Conservation (phyloP, 2,888 invertebrate genomes). For the Platycheirus rosarum region DNA sequence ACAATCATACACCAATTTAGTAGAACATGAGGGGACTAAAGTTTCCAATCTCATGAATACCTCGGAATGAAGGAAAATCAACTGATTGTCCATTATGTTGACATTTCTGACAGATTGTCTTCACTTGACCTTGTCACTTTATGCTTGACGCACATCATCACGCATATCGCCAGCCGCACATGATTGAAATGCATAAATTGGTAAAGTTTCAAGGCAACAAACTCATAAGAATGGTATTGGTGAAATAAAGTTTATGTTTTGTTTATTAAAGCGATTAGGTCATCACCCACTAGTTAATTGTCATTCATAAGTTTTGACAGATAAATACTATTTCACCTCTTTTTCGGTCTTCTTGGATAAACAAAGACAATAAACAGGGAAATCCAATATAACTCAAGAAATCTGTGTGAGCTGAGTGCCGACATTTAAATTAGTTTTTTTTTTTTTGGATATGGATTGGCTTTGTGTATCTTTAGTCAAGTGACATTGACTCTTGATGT, state of each 20-base stretch:
- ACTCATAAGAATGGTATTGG: conserved; percentile 15
- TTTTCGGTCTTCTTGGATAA: conserved; percentile 23
- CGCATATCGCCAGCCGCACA: conserved; percentile 7
- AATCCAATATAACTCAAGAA: conserved; percentile 35
- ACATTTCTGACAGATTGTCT: conserved; percentile 2
- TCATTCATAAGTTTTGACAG: conserved; percentile 37
- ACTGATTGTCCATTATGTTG: conserved; percentile 16
- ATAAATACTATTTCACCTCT: not conserved
- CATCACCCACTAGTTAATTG: conserved; percentile 62
- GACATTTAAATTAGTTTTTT: conserved; percentile 55
- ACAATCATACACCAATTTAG: conserved; percentile 31
- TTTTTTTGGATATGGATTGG: conserved; percentile 39
- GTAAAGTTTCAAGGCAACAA: conserved; percentile 33
- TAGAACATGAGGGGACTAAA: conserved; percentile 14
- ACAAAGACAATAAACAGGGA: conserved; percentile 42
- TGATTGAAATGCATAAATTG: conserved; percentile 36
- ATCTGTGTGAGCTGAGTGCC: conserved; percentile 20
- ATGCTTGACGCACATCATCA: conserved; percentile 21
- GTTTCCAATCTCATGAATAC: not conserved
- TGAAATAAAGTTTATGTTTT: conserved; percentile 18
- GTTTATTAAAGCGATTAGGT: conserved; percentile 53
- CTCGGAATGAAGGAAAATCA: conserved; percentile 1
- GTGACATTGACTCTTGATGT: conserved; percentile 56
- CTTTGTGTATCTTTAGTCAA: conserved; percentile 43
- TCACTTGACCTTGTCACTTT: conserved; percentile 51